Percentiles rank a stretch among this genome's conserved stretches.
phyloP scores from a whole-genome alignment of 1,140 invertebrate species.

The Steinernema feltiae region DNA sequence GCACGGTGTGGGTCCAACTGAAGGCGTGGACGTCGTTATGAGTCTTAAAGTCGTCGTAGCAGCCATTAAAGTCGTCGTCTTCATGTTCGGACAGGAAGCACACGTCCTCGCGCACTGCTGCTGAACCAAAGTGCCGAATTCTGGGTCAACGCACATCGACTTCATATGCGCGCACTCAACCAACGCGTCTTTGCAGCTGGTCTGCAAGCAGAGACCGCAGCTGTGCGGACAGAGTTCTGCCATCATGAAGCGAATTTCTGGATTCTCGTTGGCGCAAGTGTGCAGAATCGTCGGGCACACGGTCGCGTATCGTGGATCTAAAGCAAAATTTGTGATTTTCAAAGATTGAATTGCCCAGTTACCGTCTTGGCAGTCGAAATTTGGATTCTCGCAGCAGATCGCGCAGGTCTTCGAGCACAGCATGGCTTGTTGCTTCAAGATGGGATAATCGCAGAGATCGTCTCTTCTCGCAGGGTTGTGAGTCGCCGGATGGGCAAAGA shows the following conservation, averaged over 20 bases:
- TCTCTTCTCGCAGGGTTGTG: conserved; percentile 5
- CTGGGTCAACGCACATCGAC: not conserved
- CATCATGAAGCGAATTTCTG: not conserved
- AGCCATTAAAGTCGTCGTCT: not conserved
- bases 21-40: not conserved
- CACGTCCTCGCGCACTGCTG: not conserved
- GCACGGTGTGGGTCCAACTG: not conserved
- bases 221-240: not conserved
- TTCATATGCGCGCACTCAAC: not conserved
- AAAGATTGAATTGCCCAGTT: not conserved
- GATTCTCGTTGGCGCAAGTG: not conserved
- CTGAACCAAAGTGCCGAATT: not conserved
- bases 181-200: not conserved
- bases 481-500: not conserved
- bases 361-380: not conserved
- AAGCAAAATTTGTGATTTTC: not conserved
- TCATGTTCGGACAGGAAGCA: not conserved
- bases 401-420: not conserved
- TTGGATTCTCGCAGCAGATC: not conserved
- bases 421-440: not conserved
- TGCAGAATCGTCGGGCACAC: not conserved
- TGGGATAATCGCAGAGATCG: not conserved
- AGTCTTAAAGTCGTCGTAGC: not conserved
- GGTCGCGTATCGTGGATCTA: not conserved
- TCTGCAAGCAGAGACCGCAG: not conserved